Percentiles rank a stretch among this genome's conserved stretches.
These are phyloP conservation scores for Pycnonotus jocosus DNA, from an alignment of 2,113 vertebrate species.

Conservation along the genomic window DNA sequence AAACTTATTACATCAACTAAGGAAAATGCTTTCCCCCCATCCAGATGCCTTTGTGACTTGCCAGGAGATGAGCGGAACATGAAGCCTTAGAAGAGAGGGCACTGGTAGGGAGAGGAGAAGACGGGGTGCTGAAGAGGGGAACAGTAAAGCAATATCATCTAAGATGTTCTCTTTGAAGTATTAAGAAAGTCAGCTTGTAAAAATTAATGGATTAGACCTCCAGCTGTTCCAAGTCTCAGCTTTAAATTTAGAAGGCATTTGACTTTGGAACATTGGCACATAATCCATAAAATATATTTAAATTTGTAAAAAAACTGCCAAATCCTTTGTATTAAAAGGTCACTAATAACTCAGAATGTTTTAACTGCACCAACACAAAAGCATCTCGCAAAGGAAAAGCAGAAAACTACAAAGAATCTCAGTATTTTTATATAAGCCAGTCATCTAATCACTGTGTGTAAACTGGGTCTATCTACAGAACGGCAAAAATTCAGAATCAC, in stretches of 20 bases:
- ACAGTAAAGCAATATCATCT: background rate
- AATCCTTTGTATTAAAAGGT: background rate
- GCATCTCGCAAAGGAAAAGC: background rate
- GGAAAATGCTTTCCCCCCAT: background rate
- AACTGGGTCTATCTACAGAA: background rate
- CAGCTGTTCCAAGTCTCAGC: constrained; percentile 39
- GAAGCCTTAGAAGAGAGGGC: background rate
- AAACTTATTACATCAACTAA: background rate
- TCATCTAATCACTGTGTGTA: background rate
- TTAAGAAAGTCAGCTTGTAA: constrained; percentile 34
- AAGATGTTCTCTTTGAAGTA: constrained; percentile 53
- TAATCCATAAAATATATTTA: background rate
- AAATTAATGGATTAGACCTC: constrained; percentile 48
- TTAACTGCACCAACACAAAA: background rate
- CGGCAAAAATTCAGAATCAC: background rate
- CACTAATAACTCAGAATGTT: background rate
- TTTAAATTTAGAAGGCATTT: constrained; percentile 50
- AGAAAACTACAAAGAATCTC: background rate
- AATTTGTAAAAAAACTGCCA: background rate
- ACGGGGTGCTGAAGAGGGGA: background rate
- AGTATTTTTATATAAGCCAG: background rate
- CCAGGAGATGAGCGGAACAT: background rate
- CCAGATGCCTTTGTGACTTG: background rate
- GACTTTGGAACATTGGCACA: background rate
- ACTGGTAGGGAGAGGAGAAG: background rate